Evolutionary conservation across 2,797 vertebrate genomes (phyloP).

Genomic region (Graptemys geographica): DNA sequence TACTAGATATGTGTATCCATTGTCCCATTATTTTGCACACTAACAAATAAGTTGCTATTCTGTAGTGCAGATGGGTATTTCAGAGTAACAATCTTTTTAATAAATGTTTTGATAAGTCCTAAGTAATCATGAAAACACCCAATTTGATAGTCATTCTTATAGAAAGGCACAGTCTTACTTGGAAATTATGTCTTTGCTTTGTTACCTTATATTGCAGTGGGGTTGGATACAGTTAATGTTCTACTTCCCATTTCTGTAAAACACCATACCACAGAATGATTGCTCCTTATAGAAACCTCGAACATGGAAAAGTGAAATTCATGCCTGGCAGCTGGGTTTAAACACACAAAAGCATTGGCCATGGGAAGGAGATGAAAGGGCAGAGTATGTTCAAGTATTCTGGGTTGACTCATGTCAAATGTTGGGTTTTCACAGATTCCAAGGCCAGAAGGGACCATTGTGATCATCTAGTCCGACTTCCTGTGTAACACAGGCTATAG

Average conservation of each 20-base stretch:
- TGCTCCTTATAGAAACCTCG: neutral
- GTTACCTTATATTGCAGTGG: neutral
- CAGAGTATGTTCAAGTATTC: neutral
- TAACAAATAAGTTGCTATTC: neutral
- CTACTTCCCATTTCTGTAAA: neutral
- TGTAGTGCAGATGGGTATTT: neutral
- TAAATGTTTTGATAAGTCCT: neutral
- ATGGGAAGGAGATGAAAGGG: neutral
- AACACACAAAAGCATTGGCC: neutral
- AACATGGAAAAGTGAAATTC: neutral
- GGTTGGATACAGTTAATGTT: neutral
- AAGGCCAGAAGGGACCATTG: neutral
- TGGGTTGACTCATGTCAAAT: neutral
- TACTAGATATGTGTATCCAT: neutral
- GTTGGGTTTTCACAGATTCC: neutral
- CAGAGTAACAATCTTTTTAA: neutral
- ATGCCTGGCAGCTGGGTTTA: neutral
- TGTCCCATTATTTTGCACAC: constrained; percentile 3
- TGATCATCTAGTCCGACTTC: neutral
- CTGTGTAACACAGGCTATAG: neutral
- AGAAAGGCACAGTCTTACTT: neutral
- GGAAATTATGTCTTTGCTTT: neutral
- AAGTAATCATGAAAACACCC: neutral
- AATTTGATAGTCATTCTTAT: neutral
- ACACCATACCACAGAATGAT: neutral